Conservation (phyloP, 2,113 vertebrate genomes). For the Saguinus midas region DNA sequence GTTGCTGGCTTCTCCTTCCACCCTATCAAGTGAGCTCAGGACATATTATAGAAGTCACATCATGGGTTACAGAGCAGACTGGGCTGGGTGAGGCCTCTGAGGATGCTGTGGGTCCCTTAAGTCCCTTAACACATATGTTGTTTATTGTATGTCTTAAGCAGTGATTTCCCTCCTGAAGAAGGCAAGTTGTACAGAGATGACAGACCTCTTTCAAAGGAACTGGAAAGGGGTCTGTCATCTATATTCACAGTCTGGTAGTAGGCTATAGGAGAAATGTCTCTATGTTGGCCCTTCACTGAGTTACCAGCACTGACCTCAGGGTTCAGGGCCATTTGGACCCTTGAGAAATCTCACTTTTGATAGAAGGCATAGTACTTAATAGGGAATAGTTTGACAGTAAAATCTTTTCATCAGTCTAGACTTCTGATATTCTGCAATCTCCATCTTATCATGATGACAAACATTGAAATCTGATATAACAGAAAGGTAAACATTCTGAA, state of each 20-base stretch:
- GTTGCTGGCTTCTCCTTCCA: not conserved
- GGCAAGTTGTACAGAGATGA: not conserved
- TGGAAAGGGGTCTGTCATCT: too few relatives aligned
- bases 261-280: not conserved
- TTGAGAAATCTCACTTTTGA: not conserved
- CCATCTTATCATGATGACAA: not conserved
- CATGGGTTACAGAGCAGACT: not conserved
- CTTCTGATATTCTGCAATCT: too few relatives aligned
- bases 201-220: not conserved
- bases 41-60: not conserved
- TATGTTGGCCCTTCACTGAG: not conserved
- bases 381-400: not conserved
- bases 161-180: not conserved
- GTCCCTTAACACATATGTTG: too few relatives aligned
- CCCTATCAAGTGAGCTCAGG: not conserved
- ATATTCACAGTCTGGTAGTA: accelerated
- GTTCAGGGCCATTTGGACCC: not conserved
- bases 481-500: not conserved
- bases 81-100: not conserved
- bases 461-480: not conserved
- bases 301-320: not conserved
- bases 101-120: not conserved
- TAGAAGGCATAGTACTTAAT: not conserved
- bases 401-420: not conserved
- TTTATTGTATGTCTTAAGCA: too few relatives aligned